Evolutionary conservation across 2,797 vertebrate genomes (phyloP).

Genomic region (Cetoscarus ocellatus): DNA sequence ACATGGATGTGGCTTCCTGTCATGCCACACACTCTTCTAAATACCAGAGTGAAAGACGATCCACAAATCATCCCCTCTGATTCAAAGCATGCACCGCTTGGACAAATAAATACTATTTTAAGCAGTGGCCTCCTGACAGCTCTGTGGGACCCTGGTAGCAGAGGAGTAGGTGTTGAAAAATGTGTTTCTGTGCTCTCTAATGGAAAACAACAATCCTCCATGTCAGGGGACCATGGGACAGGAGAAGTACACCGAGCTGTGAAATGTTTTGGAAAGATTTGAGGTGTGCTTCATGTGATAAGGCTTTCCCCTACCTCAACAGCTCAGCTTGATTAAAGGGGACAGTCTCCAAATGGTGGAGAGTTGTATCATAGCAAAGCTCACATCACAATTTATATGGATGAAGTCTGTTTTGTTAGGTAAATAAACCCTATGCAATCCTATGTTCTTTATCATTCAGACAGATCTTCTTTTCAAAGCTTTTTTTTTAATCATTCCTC

Average conservation of each 20-base stretch:
- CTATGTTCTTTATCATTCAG: too few species aligned
- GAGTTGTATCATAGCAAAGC: not conserved
- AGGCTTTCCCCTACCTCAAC: not conserved
- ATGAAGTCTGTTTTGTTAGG: too few species aligned
- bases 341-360: too few species aligned
- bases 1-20: not conserved
- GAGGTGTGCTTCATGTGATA: not conserved
- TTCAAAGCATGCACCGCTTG: not conserved
- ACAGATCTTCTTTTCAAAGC: too few species aligned
- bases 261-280: not conserved
- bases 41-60: not conserved
- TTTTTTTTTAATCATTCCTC: too few species aligned
- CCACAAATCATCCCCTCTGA: not conserved
- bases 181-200: slow-evolving; percentile 6
- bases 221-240: not conserved
- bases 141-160: not conserved
- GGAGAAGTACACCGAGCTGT: not conserved
- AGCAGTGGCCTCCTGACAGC: slow-evolving; percentile 10
- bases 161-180: slow-evolving; percentile 20
- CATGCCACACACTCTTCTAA: not conserved
- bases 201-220: slow-evolving; percentile 7
- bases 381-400: not conserved
- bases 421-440: too few species aligned
- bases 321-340: not conserved
- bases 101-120: slow-evolving; percentile 21